Evolutionary conservation across 2,113 vertebrate species (phyloP), one percentile per base, ranked within the genome.

Genomic region (Redunca redunca): DNA sequence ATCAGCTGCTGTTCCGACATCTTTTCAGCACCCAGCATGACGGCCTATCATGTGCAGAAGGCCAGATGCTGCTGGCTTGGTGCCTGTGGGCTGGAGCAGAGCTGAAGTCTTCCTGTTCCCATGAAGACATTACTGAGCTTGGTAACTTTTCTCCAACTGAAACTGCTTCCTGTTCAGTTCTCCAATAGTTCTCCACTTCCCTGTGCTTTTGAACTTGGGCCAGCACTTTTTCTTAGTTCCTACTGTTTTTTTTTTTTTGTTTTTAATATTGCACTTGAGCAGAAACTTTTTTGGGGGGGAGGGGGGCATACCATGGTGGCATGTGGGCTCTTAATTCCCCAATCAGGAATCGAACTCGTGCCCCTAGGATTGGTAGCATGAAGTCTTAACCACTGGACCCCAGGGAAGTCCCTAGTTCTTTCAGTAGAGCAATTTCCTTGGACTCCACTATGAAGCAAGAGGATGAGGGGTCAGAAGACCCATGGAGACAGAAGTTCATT

Each of bases 151-250:
- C 77, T 84, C 74, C 90, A 88, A 74, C 77, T 94, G 78, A 97
- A 96, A 95, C 6, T 57, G 95, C 94, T 98, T 98, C 97, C 97
- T 97, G 92, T 96, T 97, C 50, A 80, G 95, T 92, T 97, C 86
- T 74, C 55, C 95, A 95, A 90, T 46, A 95, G 92, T 92, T 93
- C 43, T 92, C 77, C 43, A 94, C 94, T 95, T 96, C 92, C 93
- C 88, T 85, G 92, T 96, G 81, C 58, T 97, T 64, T 96, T 98
- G 97, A 96, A 98, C 82, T 94, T 67, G 81, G 36, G 90, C 96
- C 97, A 97, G 67, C 7, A 26, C 67, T 43, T 53, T 93, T 96
- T 95, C 62, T 96, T 85, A 86, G 84, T 95, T 50, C 62, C 33
- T 83, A 71, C 84, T 78, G 40, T 95, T 95, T 33, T 82, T n/a